These are phyloP conservation scores for Micromussa lordhowensis DNA, from an alignment of 92 coral and sea anemone species.

Conservation along the genomic window DNA sequence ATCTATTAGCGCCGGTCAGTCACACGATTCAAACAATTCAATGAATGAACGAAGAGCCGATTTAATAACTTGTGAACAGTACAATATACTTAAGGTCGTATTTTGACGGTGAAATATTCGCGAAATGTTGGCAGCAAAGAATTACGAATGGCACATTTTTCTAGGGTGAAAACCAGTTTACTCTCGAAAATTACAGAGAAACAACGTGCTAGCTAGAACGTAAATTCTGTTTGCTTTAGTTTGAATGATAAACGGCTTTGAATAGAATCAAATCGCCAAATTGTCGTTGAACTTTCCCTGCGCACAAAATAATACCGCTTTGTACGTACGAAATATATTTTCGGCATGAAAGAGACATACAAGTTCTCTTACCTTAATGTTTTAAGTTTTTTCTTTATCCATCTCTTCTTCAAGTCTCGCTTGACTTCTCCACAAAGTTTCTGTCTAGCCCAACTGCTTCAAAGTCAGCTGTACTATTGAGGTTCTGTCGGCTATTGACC, in stretches of 20 bases:
- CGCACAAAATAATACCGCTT: neutral
- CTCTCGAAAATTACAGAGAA: neutral
- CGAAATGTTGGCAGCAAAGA: conserved; percentile 6
- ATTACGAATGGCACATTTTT: neutral
- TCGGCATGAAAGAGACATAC: neutral
- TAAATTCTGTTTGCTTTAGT: conserved; percentile 7
- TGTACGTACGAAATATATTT: conserved; percentile 2
- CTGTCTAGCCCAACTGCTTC: neutral
- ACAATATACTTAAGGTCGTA: conserved; percentile 26
- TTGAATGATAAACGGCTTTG: conserved; percentile 19
- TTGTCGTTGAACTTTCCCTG: neutral
- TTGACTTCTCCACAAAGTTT: neutral
- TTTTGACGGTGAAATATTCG: conserved; percentile 17
- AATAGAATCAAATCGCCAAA: conserved; percentile 1
- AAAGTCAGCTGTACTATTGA: neutral
- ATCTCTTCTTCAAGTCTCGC: neutral
- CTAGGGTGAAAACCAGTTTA: neutral
- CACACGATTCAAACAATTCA: neutral
- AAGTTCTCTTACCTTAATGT: conserved; percentile 12
- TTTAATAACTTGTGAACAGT: neutral
- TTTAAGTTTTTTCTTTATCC: neutral
- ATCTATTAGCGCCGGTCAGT: neutral
- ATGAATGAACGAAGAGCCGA: conserved; percentile 14
- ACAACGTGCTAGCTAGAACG: neutral
- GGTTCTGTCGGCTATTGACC: conserved; percentile 15